These are phyloP conservation scores for Proterorhinus semilunaris DNA, from an alignment of 2,113 vertebrate species.

Conservation along the genomic window DNA sequence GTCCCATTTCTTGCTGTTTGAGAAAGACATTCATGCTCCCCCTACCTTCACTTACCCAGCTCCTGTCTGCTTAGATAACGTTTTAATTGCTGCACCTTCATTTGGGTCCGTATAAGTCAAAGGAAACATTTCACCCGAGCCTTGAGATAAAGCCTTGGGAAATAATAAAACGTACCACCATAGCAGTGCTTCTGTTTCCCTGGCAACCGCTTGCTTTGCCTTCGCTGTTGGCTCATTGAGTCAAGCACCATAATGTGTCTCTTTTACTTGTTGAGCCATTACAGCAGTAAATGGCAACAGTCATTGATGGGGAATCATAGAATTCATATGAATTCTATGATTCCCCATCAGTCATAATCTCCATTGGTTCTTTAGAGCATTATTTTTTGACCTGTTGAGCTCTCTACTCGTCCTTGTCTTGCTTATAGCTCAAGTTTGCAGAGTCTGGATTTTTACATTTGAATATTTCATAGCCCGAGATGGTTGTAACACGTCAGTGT, in stretches of 20 bases:
- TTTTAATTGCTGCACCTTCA: not conserved
- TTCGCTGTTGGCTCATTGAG: constrained; percentile 52
- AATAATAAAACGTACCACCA: constrained; percentile 46
- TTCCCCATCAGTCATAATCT: too few species aligned
- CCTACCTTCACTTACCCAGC: not conserved
- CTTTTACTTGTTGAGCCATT: not conserved
- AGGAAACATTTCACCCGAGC: constrained; percentile 32
- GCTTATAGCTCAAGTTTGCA: too few species aligned
- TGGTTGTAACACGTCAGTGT: too few species aligned
- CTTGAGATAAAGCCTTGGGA: constrained; percentile 32
- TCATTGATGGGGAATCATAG: too few species aligned
- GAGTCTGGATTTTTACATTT: too few species aligned
- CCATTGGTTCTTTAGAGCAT: not conserved
- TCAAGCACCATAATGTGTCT: constrained; percentile 17
- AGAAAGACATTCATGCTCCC: not conserved
- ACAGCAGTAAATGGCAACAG: not conserved
- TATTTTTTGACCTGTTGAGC: too few species aligned
- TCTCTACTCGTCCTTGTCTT: too few species aligned
- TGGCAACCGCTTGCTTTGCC: constrained; percentile 67
- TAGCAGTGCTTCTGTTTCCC: constrained; percentile 69
- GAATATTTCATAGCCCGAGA: too few species aligned
- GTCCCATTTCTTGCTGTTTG: not conserved
- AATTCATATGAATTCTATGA: too few species aligned
- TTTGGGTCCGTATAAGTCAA: constrained; percentile 27
- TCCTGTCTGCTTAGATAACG: not conserved